Conservation (phyloP, 37 sponge, comb jelly and placozoan genomes). For the Geodia barretti region DNA sequence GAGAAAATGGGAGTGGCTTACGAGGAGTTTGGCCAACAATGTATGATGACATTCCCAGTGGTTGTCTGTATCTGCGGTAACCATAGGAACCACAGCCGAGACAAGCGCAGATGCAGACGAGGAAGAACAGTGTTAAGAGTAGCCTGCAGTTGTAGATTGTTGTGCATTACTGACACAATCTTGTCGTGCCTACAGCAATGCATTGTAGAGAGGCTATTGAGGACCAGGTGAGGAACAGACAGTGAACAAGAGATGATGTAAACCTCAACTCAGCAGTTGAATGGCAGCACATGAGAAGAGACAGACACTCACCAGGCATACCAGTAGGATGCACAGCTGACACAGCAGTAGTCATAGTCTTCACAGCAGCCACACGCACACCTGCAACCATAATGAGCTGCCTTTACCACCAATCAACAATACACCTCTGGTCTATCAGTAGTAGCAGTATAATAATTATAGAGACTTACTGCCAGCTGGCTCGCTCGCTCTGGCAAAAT, state of each 20-base stretch:
- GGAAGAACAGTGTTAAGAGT: conserved; percentile 14
- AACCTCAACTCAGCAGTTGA: too few relatives aligned
- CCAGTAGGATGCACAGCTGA: conserved; percentile 30
- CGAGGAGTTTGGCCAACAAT: neutral
- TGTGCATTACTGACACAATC: too few relatives aligned
- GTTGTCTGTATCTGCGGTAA: conserved; percentile 17
- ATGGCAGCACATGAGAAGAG: neutral
- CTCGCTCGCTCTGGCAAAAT: neutral
- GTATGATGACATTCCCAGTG: neutral
- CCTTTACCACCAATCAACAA: too few relatives aligned
- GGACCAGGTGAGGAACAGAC: too few relatives aligned
- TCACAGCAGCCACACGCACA: conserved; percentile 35
- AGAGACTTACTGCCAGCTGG: neutral
- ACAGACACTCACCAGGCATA: conserved; percentile 59
- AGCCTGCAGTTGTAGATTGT: too few relatives aligned
- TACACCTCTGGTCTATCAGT: neutral
- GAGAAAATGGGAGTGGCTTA: too few relatives aligned
- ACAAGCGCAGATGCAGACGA: conserved; percentile 53
- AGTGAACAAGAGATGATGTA: too few relatives aligned
- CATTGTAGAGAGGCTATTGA: neutral
- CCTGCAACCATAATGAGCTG: neutral
- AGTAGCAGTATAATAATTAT: too few relatives aligned
- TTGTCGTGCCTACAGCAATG: neutral
- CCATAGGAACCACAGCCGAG: conserved; percentile 39
- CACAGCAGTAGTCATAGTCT: conserved; percentile 24